Base-by-base conservation (phyloP, 2,797 vertebrate genomes). In the Dromococcyx pavoninus region DNA sequence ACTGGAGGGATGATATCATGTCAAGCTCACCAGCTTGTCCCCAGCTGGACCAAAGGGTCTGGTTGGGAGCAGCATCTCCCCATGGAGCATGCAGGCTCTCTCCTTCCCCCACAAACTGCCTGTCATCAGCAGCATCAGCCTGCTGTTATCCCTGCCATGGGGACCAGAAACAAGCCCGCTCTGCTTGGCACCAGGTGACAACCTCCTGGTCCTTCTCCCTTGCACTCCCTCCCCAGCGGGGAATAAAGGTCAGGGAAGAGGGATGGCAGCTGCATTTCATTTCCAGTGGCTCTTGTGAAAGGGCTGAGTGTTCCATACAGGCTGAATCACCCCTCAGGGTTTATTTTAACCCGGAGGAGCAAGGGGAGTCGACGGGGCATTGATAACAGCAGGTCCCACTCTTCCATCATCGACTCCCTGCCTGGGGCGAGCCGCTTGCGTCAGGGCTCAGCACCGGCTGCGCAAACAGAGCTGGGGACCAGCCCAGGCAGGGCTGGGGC, bases 51-150 rank as follows among this genome's bases (percentile, higher is more conserved):
- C 43, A 51, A 39, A 58, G 78, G 14, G 25, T 30, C 71, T 83
- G 61, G 16, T 1, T 60, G 44, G 37, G 33, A 74, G 33, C 3
- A 1, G 37, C 25, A 48, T n/a, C 58, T 37, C 23, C 24, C 43
- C 7, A 2, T 2, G 4, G 72, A 69, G 51, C 35, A 28, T 37
- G 13, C 0, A 3, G 61, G 44, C 17, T 75, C 22, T 41, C 16
- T 84, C 51, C 23, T 65, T 71, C 24, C 48, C 41, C n/a, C 10
- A 9, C 25, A 1, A 5, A 21, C 48, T 62, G 64, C 28, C 46
- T 22, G 0, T 32, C 0, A 0, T 44, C 30, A 87, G 66, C 1
- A 1, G 33, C 28, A 61, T 67, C 57, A 51, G 58, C 37, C 35
- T 7, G 2, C 48, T 44, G 37, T 28, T 65, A 28, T 10, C 46